Percentiles rank a stretch among this genome's conserved stretches.
phyloP scores from a whole-genome alignment of 2,888 invertebrate genomes.

The Conus canariensis region DNA sequence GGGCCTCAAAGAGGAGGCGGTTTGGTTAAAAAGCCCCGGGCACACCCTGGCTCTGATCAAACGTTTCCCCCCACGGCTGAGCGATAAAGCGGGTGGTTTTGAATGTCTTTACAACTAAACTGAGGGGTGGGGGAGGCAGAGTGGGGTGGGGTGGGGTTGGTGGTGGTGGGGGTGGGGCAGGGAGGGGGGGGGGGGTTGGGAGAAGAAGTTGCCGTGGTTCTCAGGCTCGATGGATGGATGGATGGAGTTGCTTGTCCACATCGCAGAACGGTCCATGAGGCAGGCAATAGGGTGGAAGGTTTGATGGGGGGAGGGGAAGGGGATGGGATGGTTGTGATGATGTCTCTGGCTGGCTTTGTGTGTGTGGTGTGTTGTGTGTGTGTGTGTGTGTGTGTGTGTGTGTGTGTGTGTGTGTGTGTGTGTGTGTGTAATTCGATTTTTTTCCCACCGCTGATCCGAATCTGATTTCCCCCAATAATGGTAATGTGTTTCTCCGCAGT shows the following conservation, averaged over 20 bases:
- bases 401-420: slow-evolving; percentile 16
- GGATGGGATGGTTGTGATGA: background rate
- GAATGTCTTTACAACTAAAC: slow-evolving; percentile 33
- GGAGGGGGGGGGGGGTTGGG: background rate
- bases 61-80: slow-evolving; percentile 5
- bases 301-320: background rate
- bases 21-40: background rate
- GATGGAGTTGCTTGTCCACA: background rate
- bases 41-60: slow-evolving; percentile 22
- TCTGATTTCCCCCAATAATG: too few species aligned
- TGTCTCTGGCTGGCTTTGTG: too few species aligned
- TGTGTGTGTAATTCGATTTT: background rate
- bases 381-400: slow-evolving; percentile 9
- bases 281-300: slow-evolving; percentile 17
- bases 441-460: too few species aligned
- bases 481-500: too few species aligned
- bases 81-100: slow-evolving; percentile 21
- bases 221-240: background rate
- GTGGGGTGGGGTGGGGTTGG: background rate
- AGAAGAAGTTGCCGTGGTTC: background rate
- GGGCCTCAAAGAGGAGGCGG: slow-evolving; percentile 18
- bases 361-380: too few species aligned
- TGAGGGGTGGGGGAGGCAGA: background rate
- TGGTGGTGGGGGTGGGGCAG: background rate
- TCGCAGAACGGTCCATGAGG: background rate